Evolutionary conservation across 2,888 invertebrate genomes (phyloP), one percentile per base, ranked within the genome.

Genomic region (Tipula unca): DNA sequence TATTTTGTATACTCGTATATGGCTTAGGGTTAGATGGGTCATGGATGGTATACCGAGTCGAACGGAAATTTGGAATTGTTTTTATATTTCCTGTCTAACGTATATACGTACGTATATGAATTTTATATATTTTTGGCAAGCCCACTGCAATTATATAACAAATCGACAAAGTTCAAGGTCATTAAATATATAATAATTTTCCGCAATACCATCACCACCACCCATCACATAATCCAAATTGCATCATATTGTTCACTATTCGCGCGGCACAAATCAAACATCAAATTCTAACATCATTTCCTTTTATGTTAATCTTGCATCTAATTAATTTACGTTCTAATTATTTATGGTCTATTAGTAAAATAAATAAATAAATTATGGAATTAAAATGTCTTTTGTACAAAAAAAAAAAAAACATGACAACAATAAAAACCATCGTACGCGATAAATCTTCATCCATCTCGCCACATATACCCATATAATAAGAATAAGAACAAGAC

Each of bases 221-320:
- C n/a, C n/a, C 6, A 3, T 25, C 10, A 17, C 14, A 1, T 25
- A 69, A 69, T 69, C 69, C 25, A 69, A 69, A 69, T 69, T 69
- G 69, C 69, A 69, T 1, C 13, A 69, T 14, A 69, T 3, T 25
- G 25, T 8, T 69, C 69, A 69, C 8, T 25, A 69, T 69, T 69
- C 0, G 69, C 69, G 69, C 69, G 69, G 69, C 13, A 69, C 25
- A 69, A 69, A 69, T 69, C 69, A 69, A 69, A 25, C 25, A 69
- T 0, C 6, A 25, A 25, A 25, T 69, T 25, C 25, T 69, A 69
- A 69, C 69, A 69, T 69, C 69, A 69, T 69, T 69, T 69, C 69
- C 69, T 69, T 69, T 69, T n/a, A n/a, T 69, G 69, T 69, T 69
- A 69, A 69, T 69, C 69, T 69, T 69, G 69, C 69, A 69, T 69